Evolutionary conservation across 2,797 vertebrate species (phyloP), one percentile per base, ranked within the genome.

Genomic region (Cryptoprocta ferox): DNA sequence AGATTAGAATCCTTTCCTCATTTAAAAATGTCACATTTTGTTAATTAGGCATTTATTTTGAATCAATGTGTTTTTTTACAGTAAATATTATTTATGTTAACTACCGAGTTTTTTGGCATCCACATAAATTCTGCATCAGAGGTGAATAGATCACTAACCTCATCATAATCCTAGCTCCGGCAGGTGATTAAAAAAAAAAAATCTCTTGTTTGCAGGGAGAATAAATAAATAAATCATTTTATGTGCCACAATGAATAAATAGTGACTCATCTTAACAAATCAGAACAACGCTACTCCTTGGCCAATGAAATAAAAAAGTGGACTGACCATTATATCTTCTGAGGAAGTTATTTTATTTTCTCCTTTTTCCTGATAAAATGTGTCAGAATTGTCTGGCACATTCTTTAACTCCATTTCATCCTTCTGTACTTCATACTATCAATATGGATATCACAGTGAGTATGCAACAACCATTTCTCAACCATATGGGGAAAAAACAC

Each of bases 221-320:
- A 4, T 50, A 97, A 91, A 95, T 81, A 19, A 24, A 4, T 50
- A 97, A 91, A 95, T 81, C 35, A 7, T 86, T 93, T 89, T 35
- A 32, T 66, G 26, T 42, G 11, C 21, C 82, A 42, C 37, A 48
- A 59, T 21, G 45, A 21, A 63, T 24, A 80, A 87, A 92, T 2
- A 81, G 24, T 78, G 50, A 81, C 39, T 85, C 32, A 32, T 45
- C 2, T 63, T 75, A 85, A 85, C 30, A 79, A 95, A 82, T 71
- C 45, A 53, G 61, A 56, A 12, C 1, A n/a, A 59, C 70, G 21
- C 2, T 37, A 91, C 83, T 78, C 15, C 24, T 91, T 14, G n/a
- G 19, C 24, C 63, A 66, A 50, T 39, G 56, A 73, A 7, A 73
- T 5, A 42, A 45, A 95, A 39, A 73, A 81, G 6, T 10, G 9